phyloP scores from a whole-genome alignment of 2,888 invertebrate species.

The Microctonus aethiopoides region DNA sequence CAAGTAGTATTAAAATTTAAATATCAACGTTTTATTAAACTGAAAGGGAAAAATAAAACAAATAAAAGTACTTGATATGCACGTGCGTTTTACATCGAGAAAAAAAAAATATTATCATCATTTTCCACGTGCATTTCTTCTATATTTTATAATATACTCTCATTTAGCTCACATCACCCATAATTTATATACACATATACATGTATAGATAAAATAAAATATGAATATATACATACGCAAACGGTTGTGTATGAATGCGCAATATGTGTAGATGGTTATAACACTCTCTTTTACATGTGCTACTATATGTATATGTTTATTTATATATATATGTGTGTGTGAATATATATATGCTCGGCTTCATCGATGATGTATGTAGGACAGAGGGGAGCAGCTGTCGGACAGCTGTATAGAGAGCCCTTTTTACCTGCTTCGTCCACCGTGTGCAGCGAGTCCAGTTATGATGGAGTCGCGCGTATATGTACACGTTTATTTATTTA shows the following conservation, averaged over 20 bases:
- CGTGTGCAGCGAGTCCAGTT: conserved; percentile 50
- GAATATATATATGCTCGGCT: conserved; percentile 41
- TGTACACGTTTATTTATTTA: neutral
- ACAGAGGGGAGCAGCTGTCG: conserved; percentile 66
- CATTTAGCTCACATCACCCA: neutral
- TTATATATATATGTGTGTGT: too few species aligned
- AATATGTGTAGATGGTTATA: conserved; percentile 1
- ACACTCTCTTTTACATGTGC: too few species aligned
- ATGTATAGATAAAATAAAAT: too few species aligned
- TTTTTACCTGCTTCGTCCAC: conserved; percentile 64
- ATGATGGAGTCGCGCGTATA: conserved; percentile 34
- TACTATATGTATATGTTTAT: too few species aligned
- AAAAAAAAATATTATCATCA: neutral
- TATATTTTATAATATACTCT: neutral
- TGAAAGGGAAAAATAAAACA: neutral
- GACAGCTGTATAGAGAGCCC: conserved; percentile 66
- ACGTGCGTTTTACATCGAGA: conserved; percentile 1
- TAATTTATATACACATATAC: neutral
- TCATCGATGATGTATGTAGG: conserved; percentile 65
- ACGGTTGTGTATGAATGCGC: too few species aligned
- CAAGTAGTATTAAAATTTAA: neutral
- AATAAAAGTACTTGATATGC: neutral
- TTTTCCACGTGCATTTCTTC: conserved; percentile 26
- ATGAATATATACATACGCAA: neutral
- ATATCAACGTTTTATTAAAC: neutral